phyloP scores from a whole-genome alignment of 2,113 vertebrate genomes.

The Embiotoca jacksoni region DNA sequence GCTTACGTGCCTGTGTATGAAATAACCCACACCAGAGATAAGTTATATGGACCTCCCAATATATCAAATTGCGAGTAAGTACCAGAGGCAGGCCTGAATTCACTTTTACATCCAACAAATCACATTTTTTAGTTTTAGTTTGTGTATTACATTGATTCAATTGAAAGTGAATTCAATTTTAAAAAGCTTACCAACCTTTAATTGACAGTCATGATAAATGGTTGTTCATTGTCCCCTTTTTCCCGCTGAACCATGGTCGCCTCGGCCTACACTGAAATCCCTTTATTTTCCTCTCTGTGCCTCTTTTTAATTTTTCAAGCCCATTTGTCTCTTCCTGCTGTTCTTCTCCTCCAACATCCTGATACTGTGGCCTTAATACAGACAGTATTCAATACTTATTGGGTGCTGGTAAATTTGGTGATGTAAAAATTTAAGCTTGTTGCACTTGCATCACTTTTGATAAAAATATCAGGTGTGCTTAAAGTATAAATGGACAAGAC shows the following conservation, averaged over 20 bases:
- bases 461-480: conserved; percentile 5
- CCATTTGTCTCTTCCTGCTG: not conserved
- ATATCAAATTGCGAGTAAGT: not conserved
- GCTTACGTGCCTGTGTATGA: conserved; percentile 3
- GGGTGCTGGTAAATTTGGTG: conserved; percentile 23
- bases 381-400: conserved; percentile 22
- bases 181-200: conserved; percentile 15
- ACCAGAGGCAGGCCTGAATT: conserved; percentile 15
- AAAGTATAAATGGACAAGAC: conserved; percentile 1
- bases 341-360: not conserved
- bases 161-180: conserved; percentile 43
- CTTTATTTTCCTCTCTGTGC: conserved; percentile 4
- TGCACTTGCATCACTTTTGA: not conserved
- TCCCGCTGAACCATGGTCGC: not conserved
- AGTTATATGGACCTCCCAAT: not conserved
- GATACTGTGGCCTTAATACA: not conserved
- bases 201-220: conserved; percentile 61
- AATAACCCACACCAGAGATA: conserved; percentile 4
- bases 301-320: conserved; percentile 5
- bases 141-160: conserved; percentile 12
- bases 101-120: conserved; percentile 12
- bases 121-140: conserved; percentile 23
- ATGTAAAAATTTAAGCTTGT: conserved; percentile 38
- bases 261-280: conserved; percentile 12
- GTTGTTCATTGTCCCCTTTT: conserved; percentile 28